A percentile compares a stretch with the other conserved stretches of the same genome.
Conservation (phyloP, 2,888 invertebrate species). For the Tenodera sinensis region DNA sequence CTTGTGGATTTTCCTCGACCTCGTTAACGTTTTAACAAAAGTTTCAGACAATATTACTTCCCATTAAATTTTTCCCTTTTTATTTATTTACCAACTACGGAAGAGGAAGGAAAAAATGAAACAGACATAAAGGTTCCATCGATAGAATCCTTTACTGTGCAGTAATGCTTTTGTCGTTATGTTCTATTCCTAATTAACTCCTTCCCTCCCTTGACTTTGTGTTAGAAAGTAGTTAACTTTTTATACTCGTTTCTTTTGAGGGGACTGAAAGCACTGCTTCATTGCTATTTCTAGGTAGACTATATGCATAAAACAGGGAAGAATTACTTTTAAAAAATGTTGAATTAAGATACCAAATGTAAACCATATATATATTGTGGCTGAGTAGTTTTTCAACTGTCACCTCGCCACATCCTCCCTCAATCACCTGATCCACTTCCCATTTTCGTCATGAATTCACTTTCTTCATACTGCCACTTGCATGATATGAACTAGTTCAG, state of each 20-base stretch:
- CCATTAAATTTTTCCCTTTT: not conserved
- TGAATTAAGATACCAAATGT: no score
- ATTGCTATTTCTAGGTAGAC: no score
- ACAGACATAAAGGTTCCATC: not conserved
- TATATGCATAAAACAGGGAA: no score
- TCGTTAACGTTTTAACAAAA: not conserved
- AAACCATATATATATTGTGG: no score
- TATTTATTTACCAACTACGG: not conserved
- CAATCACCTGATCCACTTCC: no score
- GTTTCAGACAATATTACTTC: not conserved
- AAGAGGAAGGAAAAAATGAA: not conserved
- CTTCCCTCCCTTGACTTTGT: not conserved
- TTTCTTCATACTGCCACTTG: no score
- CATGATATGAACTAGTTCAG: no score
- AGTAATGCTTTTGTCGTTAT: not conserved
- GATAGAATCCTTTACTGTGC: not conserved
- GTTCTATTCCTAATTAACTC: not conserved
- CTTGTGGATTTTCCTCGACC: not conserved
- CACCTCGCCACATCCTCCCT: no score
- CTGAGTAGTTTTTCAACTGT: no score
- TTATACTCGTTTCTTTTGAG: not conserved
- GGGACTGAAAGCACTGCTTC: not conserved
- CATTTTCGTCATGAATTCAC: no score
- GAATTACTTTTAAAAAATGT: no score
- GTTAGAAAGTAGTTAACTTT: no score